Evolutionary conservation across 2,797 vertebrate genomes (phyloP).

Genomic region (Scolopax bukidnonensis): DNA sequence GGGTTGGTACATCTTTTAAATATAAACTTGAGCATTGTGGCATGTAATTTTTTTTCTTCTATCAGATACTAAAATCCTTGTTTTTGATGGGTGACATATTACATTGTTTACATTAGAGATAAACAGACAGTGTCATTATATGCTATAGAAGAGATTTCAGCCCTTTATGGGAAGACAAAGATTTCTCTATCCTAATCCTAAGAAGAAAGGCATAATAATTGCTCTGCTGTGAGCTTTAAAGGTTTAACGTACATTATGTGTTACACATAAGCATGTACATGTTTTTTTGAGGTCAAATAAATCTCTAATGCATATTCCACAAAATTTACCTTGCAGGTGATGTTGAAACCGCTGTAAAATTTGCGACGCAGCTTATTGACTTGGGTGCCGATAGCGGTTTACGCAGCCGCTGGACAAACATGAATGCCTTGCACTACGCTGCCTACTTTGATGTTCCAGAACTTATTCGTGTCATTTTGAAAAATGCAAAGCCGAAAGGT

Average conservation of each 20-base stretch:
- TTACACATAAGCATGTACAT: not conserved
- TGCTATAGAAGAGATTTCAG: not conserved
- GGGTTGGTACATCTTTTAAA: not conserved
- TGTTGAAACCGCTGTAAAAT: constrained; percentile 87
- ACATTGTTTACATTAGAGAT: not conserved
- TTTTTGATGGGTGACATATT: not conserved
- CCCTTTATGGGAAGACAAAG: not conserved
- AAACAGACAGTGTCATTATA: not conserved
- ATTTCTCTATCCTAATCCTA: not conserved
- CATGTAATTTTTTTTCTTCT: not conserved
- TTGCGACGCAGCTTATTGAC: constrained; percentile 88
- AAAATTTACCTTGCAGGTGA: constrained; percentile 84
- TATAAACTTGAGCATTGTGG: not conserved
- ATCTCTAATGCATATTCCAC: not conserved
- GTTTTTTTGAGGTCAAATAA: not conserved
- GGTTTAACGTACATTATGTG: not conserved
- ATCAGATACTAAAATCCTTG: not conserved
- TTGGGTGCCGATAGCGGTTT: constrained; percentile 90
- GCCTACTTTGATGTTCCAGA: constrained; percentile 97
- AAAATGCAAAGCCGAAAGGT: constrained; percentile 92
- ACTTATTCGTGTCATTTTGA: constrained; percentile 89
- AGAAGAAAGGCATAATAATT: not conserved
- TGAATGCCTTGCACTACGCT: constrained; percentile 97
- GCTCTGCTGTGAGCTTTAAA: not conserved
- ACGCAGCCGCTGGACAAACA: constrained; percentile 97